phyloP scores from a whole-genome alignment of 2,113 vertebrate species.

The Haemorhous mexicanus region DNA sequence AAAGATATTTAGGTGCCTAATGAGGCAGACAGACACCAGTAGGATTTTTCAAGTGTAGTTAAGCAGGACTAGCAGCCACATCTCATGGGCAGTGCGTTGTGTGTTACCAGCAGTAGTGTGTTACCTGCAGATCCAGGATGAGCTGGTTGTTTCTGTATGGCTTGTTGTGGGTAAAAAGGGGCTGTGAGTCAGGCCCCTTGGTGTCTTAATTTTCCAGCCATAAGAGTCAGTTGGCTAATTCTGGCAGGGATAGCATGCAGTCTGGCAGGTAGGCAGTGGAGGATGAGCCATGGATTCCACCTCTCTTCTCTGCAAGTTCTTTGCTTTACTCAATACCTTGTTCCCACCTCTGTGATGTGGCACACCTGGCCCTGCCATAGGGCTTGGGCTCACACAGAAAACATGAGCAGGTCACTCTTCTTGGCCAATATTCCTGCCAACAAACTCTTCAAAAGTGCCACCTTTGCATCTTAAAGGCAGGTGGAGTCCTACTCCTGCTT shows the following conservation, averaged over 20 bases:
- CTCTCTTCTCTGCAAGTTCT: not conserved
- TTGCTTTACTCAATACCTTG: not conserved
- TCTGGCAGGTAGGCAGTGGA: not conserved
- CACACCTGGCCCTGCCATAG: not conserved
- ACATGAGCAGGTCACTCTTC: not conserved
- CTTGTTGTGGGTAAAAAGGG: not conserved
- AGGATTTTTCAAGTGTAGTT: conserved; percentile 19
- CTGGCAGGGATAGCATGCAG: not conserved
- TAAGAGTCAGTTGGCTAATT: not conserved
- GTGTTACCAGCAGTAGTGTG: not conserved
- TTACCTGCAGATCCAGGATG: not conserved
- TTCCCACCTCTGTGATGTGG: not conserved
- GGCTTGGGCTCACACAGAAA: not conserved
- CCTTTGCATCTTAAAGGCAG: not conserved
- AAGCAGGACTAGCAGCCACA: not conserved
- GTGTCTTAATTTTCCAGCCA: conserved; percentile 21
- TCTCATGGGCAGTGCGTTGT: not conserved
- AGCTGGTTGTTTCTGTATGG: not conserved
- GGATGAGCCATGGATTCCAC: not conserved
- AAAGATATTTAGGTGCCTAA: conserved; percentile 39
- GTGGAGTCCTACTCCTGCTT: not conserved
- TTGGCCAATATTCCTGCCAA: not conserved
- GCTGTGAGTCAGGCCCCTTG: not conserved
- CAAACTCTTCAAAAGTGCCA: not conserved
- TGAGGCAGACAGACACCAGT: conserved; percentile 7